Evolutionary conservation across 2,888 invertebrate genomes (phyloP).

Genomic region (Drosophila trichaetosa): DNA sequence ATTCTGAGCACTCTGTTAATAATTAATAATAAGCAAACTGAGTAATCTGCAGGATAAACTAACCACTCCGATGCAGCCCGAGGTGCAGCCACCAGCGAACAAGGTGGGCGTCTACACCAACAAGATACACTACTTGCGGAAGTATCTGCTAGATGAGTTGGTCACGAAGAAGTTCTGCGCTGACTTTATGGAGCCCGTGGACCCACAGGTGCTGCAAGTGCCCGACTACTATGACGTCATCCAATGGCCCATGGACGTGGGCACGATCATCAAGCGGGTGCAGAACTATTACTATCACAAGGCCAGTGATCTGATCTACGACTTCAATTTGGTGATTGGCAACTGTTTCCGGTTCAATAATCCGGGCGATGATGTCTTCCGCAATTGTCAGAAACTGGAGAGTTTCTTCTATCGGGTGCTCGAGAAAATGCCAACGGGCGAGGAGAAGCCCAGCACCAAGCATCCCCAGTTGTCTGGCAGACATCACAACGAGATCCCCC

Average conservation of each 20-base stretch:
- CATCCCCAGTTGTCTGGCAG: constrained; percentile 24
- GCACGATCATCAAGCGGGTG: constrained; percentile 46
- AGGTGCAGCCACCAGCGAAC: constrained; percentile 28
- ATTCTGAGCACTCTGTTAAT: neutral
- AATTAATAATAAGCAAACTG: neutral
- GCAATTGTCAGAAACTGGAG: constrained; percentile 42
- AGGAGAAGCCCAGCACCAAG: constrained; percentile 45
- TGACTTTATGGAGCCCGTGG: constrained; percentile 52
- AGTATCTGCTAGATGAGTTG: constrained; percentile 50
- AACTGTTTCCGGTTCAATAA: constrained; percentile 39
- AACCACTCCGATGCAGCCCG: constrained; percentile 39
- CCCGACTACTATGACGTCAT: constrained; percentile 38
- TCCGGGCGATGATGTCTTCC: constrained; percentile 17
- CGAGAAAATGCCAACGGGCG: constrained; percentile 39
- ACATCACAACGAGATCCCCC: constrained; percentile 12
- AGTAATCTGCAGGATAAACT: neutral
- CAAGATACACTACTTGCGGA: constrained; percentile 48
- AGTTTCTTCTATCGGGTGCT: constrained; percentile 41
- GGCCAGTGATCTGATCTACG: constrained; percentile 25
- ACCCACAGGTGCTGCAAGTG: constrained; percentile 14
- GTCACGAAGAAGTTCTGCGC: constrained; percentile 42
- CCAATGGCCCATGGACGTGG: constrained; percentile 42
- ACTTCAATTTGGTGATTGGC: constrained; percentile 32
- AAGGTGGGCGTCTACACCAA: constrained; percentile 38
- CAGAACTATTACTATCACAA: constrained; percentile 39